Evolutionary conservation across 2,113 vertebrate genomes (phyloP).

Genomic region (Otolemur garnettii): DNA sequence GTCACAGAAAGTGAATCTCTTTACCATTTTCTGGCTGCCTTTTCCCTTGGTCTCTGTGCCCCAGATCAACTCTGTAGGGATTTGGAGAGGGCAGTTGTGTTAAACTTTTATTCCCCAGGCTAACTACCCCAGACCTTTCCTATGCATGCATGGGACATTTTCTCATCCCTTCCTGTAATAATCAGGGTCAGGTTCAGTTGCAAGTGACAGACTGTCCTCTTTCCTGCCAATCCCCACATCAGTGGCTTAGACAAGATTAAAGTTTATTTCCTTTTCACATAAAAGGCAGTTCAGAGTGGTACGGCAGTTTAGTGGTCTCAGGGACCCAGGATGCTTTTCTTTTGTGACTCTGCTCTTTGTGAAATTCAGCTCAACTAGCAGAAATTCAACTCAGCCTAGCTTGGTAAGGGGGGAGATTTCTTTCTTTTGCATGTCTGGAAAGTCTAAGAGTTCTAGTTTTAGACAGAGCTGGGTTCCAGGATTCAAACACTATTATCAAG

Average conservation of each 20-base stretch:
- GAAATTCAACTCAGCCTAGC: background rate
- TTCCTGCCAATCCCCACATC: background rate
- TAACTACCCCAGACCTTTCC: background rate
- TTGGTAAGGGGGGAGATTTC: background rate
- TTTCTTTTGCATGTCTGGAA: constrained; percentile 23
- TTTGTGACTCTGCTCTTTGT: background rate
- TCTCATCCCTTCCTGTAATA: background rate
- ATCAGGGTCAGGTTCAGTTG: constrained; percentile 1
- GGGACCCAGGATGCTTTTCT: background rate
- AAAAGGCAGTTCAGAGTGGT: background rate
- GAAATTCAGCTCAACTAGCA: constrained; percentile 26
- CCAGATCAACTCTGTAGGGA: background rate
- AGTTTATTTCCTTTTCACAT: constrained; percentile 1
- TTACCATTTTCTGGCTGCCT: background rate
- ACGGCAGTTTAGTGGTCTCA: background rate
- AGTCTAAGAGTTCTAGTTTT: constrained; percentile 1
- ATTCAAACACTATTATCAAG: background rate
- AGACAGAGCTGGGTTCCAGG: background rate
- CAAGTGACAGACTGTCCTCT: background rate
- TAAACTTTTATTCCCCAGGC: background rate
- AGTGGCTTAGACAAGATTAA: background rate
- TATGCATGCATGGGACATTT: background rate
- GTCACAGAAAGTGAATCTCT: background rate
- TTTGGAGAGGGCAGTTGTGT: background rate
- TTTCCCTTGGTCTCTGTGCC: background rate